Evolutionary conservation across 2,797 vertebrate genomes (phyloP).

Genomic region (Oreochromis mossambicus): DNA sequence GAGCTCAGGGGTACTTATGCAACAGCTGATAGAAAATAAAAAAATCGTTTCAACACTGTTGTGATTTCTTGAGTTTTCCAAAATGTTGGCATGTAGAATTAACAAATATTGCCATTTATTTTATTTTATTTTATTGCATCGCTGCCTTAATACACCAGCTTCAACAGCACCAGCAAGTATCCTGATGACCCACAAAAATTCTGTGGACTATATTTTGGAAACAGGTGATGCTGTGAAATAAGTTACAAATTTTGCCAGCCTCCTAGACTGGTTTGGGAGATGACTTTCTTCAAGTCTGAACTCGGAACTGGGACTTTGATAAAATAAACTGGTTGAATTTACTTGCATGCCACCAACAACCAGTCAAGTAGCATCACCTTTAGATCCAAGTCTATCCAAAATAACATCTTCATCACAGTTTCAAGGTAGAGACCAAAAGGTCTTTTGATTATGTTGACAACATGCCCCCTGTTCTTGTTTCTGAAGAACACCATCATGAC

Average conservation of each 20-base stretch:
- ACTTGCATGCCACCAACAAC: background rate
- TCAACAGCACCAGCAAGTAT: background rate
- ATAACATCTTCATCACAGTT: background rate
- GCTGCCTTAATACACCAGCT: background rate
- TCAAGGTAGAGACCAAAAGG: background rate
- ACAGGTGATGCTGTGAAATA: background rate
- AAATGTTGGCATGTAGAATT: background rate
- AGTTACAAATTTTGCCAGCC: background rate
- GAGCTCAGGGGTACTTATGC: background rate
- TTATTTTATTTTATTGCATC: background rate
- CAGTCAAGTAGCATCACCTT: background rate
- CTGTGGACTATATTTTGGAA: background rate
- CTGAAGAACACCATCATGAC: background rate
- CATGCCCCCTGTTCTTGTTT: background rate
- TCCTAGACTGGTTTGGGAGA: background rate
- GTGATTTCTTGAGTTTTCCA: background rate
- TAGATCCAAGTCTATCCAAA: background rate
- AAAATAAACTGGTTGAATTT: background rate
- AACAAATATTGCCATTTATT: background rate
- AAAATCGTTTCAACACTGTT: background rate
- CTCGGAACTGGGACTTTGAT: background rate
- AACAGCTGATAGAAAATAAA: background rate
- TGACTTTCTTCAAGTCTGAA: background rate
- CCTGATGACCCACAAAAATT: background rate
- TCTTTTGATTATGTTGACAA: background rate